phyloP scores from a whole-genome alignment of 2,797 vertebrate species.

The Benthosema pterotum region DNA sequence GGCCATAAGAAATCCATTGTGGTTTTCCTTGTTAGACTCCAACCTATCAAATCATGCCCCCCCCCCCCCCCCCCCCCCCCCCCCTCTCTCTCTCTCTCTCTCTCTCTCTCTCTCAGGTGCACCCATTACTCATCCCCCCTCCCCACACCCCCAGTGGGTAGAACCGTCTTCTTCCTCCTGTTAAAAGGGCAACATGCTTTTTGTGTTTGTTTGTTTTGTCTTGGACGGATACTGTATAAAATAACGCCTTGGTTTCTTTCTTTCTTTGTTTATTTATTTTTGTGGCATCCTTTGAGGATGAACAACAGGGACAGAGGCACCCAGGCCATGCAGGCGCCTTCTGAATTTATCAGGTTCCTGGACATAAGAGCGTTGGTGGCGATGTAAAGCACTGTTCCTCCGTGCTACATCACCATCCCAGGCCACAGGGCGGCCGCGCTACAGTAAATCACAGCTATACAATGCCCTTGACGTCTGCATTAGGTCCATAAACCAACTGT shows the following conservation, averaged over 20 bases:
- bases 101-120: slow-evolving; percentile 29
- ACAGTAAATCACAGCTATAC: slow-evolving; percentile 72
- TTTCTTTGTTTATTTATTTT: slow-evolving; percentile 1
- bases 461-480: slow-evolving; percentile 68
- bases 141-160: background rate
- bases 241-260: too few species aligned
- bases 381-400: slow-evolving; percentile 60
- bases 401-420: slow-evolving; percentile 63
- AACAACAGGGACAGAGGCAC: slow-evolving; percentile 18
- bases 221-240: too few species aligned
- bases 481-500: slow-evolving; percentile 59
- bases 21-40: slow-evolving; percentile 12
- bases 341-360: slow-evolving; percentile 66
- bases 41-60: slow-evolving; percentile 23
- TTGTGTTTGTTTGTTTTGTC: too few species aligned
- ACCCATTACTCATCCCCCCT: slow-evolving; percentile 35
- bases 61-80: too few species aligned
- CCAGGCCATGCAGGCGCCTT: slow-evolving; percentile 44
- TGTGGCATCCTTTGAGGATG: slow-evolving; percentile 43
- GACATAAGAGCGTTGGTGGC: slow-evolving; percentile 63
- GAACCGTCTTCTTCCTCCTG: background rate
- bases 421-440: slow-evolving; percentile 50
- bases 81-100: too few species aligned
- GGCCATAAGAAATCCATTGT: slow-evolving; percentile 36
- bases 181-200: slow-evolving; percentile 20